These are phyloP conservation scores for Timandra comae DNA, from an alignment of 2,888 invertebrate genomes.

Conservation along the genomic window DNA sequence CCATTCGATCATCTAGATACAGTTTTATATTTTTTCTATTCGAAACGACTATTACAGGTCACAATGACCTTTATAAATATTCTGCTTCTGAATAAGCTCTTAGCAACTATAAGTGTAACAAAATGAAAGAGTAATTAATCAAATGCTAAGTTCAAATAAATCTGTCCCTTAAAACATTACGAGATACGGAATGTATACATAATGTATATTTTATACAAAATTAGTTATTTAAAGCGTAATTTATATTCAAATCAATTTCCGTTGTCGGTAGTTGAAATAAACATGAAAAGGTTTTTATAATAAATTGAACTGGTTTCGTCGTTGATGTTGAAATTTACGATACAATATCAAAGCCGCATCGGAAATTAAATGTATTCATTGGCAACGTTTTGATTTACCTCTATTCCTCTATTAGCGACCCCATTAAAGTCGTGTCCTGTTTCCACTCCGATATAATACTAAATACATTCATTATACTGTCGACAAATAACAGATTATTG, in stretches of 20 bases:
- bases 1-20: too few species aligned
- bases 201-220: too few species aligned
- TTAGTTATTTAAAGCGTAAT: not conserved
- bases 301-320: slow-evolving; percentile 42
- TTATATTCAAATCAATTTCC: not conserved
- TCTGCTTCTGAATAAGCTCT: too few species aligned
- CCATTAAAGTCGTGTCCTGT: slow-evolving; percentile 10
- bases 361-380: slow-evolving; percentile 56
- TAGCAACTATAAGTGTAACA: too few species aligned
- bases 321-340: slow-evolving; percentile 39
- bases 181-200: too few species aligned
- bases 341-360: slow-evolving; percentile 40
- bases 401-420: slow-evolving; percentile 28
- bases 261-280: not conserved
- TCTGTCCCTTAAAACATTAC: too few species aligned
- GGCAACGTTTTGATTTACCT: slow-evolving; percentile 49
- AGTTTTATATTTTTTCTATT: too few species aligned
- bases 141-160: too few species aligned
- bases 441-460: not conserved
- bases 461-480: not conserved
- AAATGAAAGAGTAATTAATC: too few species aligned
- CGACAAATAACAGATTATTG: too few species aligned
- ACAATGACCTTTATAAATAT: too few species aligned
- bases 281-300: slow-evolving; percentile 6
- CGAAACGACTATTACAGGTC: too few species aligned